Base-by-base conservation (phyloP, 2,797 vertebrate species). In the Helarctos malayanus region DNA sequence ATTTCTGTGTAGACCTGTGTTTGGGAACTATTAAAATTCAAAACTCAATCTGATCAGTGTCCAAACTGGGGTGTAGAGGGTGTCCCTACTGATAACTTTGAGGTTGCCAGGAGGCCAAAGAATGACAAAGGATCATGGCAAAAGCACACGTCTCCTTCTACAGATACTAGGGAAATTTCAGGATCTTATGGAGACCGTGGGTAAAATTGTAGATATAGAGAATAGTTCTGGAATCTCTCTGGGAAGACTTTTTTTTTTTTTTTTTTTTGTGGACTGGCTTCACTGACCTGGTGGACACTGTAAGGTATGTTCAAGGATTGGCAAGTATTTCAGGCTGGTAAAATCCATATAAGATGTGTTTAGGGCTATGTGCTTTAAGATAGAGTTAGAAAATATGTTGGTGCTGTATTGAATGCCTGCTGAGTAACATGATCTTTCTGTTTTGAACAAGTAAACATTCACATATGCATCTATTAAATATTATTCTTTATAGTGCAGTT, bases 181-280 rank as follows among this genome's bases (percentile, higher is more conserved):
- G 81, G 91, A 95, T 95, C 49, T 94, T 93, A 41, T 54, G 47
- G 69, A 89, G 75, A 54, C 88, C 87, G 47, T 76, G 1, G 91
- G 73, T 73, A 41, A 61, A 59, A 92, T 75, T 97, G 25, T 27
- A 97, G 76, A 97, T 95, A 32, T 45, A 29, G 23, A 89, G 8
- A 63, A 79, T 25, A 90, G 8, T 61, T 94, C 9, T 83, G 14
- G 21, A 83, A 54, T 69, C 52, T n/a, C 23, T 68, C 23, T 41
- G 56, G 27, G 19, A 76, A 82, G 38, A 38, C 38, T 38, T 41
- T 41, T 41, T 41, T 41, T 41, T 41, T 41, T 41, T 41, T 41
- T 41, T 41, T 41, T 41, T 41, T 41, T 41, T 41, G 41, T 41
- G 41, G 41, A 41, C 18, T 93, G 12, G 1, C 5, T 59, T 94